A percentile compares a stretch with the other conserved stretches of the same genome.
phyloP scores from a whole-genome alignment of 2,113 vertebrate genomes.

The Ciconia maguari region DNA sequence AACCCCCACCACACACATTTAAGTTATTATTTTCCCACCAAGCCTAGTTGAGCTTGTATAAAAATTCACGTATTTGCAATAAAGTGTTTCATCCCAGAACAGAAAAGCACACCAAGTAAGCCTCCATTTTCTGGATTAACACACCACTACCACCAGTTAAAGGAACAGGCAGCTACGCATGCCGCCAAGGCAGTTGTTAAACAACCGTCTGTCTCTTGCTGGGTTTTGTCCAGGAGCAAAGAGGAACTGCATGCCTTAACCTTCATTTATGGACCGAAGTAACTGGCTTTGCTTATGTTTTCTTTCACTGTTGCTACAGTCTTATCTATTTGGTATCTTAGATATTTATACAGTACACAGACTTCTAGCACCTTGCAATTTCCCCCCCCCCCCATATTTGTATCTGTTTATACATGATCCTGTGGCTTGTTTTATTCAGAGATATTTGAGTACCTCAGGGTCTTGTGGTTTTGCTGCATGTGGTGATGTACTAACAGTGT shows the following conservation, averaged over 20 bases:
- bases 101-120: neutral
- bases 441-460: neutral
- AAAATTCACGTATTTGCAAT: neutral
- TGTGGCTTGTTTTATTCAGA: neutral
- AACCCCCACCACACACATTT: neutral
- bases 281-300: slow-evolving; percentile 19
- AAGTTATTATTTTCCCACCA: neutral
- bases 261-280: neutral
- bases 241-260: neutral
- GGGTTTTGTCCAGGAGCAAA: neutral
- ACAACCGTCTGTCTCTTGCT: neutral
- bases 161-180: neutral
- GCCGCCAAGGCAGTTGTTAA: neutral
- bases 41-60: neutral
- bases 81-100: neutral
- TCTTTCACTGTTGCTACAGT: slow-evolving; percentile 10
- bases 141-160: neutral
- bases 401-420: neutral
- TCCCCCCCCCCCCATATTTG: accelerated
- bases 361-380: neutral
- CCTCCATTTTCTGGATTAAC: neutral
- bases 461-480: slow-evolving; percentile 23
- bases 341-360: neutral
- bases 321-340: slow-evolving; percentile 10
- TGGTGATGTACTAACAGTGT: neutral